Conservation (phyloP, 2,888 invertebrate species). For the Scaeva pyrastri region DNA sequence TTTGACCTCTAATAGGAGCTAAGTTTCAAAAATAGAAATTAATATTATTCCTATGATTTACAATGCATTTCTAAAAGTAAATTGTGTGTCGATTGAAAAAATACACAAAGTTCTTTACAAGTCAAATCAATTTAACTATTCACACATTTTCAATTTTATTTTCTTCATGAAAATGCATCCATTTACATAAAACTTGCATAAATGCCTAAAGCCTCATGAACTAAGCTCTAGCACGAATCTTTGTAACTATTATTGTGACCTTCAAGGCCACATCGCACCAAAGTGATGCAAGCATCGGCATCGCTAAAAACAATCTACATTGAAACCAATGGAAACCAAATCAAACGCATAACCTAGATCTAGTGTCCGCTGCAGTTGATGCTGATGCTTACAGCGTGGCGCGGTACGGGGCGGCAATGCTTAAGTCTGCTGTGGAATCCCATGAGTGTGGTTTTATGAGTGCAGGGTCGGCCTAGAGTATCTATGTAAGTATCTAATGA, state of each 20-base stretch:
- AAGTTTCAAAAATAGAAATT: too few species aligned
- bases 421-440: constrained; percentile 27
- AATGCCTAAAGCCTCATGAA: constrained; percentile 4
- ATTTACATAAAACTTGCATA: neutral
- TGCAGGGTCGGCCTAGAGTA: constrained; percentile 37
- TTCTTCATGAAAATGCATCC: neutral
- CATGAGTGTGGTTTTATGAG: neutral
- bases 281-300: constrained; percentile 48
- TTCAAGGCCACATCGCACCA: constrained; percentile 47
- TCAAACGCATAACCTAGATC: constrained; percentile 58
- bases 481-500: constrained; percentile 8
- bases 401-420: neutral
- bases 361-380: constrained; percentile 29
- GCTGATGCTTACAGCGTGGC: too few species aligned
- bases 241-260: constrained; percentile 31
- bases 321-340: constrained; percentile 29
- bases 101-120: neutral
- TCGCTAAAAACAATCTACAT: constrained; percentile 28
- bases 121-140: neutral
- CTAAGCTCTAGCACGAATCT: constrained; percentile 25
- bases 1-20: too few species aligned
- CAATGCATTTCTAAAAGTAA: too few species aligned
- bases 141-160: neutral
- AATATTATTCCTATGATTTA: too few species aligned
- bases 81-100: too few species aligned